A percentile compares a stretch with the other conserved stretches of the same genome.
These are phyloP conservation scores for Galendromus occidentalis DNA, from an alignment of 1,140 invertebrate species.

Conservation along the genomic window DNA sequence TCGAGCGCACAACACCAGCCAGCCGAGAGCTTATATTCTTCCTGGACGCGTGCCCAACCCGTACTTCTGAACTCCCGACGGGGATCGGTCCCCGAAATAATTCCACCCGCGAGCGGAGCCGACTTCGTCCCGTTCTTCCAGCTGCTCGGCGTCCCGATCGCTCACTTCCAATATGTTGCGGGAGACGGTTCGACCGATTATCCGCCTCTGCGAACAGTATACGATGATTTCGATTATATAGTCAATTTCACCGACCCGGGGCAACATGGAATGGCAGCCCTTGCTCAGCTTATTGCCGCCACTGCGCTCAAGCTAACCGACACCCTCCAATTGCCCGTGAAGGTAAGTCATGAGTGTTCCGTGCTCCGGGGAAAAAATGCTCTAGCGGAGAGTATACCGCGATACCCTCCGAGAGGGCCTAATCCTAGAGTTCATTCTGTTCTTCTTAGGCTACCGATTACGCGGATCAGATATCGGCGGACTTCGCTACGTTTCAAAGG, in stretches of 20 bases:
- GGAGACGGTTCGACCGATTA: not conserved
- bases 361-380: not conserved
- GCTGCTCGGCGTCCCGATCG: not conserved
- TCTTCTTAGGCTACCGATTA: not conserved
- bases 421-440: not conserved
- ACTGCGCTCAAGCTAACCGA: not conserved
- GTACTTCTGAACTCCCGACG: no score
- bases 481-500: conserved; percentile 4
- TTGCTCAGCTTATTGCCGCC: not conserved
- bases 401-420: not conserved
- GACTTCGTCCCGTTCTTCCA: not conserved
- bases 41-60: no score
- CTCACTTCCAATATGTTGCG: not conserved
- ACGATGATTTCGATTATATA: not conserved
- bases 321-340: not conserved
- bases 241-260: not conserved
- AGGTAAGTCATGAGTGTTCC: not conserved
- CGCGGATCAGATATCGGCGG: conserved; percentile 1
- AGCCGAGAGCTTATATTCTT: no score
- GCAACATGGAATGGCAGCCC: not conserved
- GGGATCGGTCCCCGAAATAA: not conserved
- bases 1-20: no score
- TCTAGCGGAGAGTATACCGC: not conserved
- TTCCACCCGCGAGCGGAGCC: not conserved
- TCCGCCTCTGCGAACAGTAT: not conserved